Evolutionary conservation across 2,888 invertebrate genomes (phyloP).

Genomic region (Sepioteuthis lessoniana): DNA sequence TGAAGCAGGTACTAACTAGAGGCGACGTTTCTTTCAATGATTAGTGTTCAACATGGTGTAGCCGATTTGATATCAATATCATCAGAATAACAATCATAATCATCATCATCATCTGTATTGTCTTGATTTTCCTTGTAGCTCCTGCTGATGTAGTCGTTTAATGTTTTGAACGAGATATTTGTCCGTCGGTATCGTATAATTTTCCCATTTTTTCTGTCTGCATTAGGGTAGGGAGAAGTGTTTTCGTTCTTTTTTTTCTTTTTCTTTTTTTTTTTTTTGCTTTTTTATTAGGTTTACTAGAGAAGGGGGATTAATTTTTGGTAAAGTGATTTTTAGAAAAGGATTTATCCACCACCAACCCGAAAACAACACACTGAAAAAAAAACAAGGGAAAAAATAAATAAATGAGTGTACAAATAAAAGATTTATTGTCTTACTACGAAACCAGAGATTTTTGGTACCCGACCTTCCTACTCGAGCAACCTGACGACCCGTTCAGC

Average conservation of each 20-base stretch:
- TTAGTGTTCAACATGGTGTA: too few relatives aligned
- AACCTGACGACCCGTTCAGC: neutral
- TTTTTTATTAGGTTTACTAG: neutral
- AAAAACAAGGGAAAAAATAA: neutral
- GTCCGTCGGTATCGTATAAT: too few relatives aligned
- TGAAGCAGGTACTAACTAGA: too few relatives aligned
- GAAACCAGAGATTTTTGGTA: conserved; percentile 2
- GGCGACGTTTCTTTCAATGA: too few relatives aligned
- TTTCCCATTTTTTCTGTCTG: too few relatives aligned
- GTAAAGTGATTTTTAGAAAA: neutral
- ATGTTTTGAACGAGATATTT: too few relatives aligned
- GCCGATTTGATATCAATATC: too few relatives aligned
- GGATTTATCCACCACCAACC: neutral
- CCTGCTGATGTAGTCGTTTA: too few relatives aligned
- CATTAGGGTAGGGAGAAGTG: too few relatives aligned
- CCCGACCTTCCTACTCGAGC: neutral
- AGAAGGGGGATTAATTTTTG: neutral
- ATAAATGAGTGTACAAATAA: neutral
- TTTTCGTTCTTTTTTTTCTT: neutral
- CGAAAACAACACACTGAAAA: neutral
- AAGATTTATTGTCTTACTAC: neutral
- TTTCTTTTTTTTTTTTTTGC: neutral
- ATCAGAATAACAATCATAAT: too few relatives aligned
- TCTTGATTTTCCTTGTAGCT: too few relatives aligned
- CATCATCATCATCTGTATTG: too few relatives aligned